A percentile compares a stretch with the other conserved stretches of the same genome.
phyloP scores from a whole-genome alignment of 2,888 invertebrate species.

The Sinotaia quadrata region DNA sequence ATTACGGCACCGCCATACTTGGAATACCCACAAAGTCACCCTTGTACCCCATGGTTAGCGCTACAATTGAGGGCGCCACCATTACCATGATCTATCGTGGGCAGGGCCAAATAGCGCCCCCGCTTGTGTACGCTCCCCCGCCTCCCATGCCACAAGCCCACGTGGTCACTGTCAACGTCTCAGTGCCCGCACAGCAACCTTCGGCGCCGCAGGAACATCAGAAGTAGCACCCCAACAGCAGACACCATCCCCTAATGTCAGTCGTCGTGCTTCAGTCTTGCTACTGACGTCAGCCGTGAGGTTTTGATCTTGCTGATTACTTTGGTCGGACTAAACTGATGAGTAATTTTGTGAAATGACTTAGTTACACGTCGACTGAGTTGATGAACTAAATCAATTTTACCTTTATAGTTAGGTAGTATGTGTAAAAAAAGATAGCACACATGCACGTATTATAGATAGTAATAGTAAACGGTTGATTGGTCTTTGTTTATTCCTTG shows the following conservation, averaged over 20 bases:
- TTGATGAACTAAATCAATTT: too few species aligned
- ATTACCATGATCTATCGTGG: conserved; percentile 57
- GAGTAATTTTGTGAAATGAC: too few species aligned
- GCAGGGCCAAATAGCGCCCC: conserved; percentile 37
- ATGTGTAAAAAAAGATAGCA: too few species aligned
- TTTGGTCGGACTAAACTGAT: too few species aligned
- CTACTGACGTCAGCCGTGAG: too few species aligned
- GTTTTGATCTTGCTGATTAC: too few species aligned
- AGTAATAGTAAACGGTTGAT: too few species aligned
- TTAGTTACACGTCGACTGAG: too few species aligned
- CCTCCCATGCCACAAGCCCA: background rate
- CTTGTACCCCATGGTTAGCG: conserved; percentile 51
- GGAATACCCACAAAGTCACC: conserved; percentile 39
- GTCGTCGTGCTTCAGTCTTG: background rate
- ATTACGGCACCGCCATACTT: conserved; percentile 49
- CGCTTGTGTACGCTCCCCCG: background rate
- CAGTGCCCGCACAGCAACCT: background rate
- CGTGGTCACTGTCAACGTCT: background rate
- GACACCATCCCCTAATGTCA: background rate
- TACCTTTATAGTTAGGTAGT: too few species aligned
- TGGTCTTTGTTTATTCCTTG: too few species aligned
- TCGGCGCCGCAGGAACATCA: too few species aligned
- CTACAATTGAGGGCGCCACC: conserved; percentile 44
- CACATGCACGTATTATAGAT: too few species aligned
- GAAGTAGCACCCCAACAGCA: background rate